Evolutionary conservation across 2,888 invertebrate species (phyloP), one percentile per base, ranked within the genome.

Genomic region (Drosophila greeni): DNA sequence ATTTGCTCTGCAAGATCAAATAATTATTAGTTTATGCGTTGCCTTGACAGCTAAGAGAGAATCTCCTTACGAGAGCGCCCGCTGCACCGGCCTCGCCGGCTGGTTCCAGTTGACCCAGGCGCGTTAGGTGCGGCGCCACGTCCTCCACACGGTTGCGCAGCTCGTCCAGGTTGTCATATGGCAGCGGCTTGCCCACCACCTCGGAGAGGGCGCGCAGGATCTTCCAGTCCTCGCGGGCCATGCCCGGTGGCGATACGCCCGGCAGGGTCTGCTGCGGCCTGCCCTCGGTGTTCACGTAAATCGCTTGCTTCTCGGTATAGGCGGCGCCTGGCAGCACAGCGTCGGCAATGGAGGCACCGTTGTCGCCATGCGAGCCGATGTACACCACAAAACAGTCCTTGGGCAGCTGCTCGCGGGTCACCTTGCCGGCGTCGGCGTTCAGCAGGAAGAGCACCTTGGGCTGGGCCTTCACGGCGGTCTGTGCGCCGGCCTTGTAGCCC

Each of bases 241-340:
- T 90, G 39, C 98, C 98, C 1, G 98, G 98, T 61, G 98, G 95
- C 16, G 95, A 92, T 40, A 98, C 94, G 20, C 97, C 98, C 5
- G 92, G 91, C 33, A 94, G 90, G 0, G 97, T 96, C 90, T 96
- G 94, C 89, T 99, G 98, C 34, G 98, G 93, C 72, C 99, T 92
- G 2, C 99, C 99, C 91, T 99, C 99, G 0, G 97, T 98, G 90
- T 99, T 99, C 0, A 97, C 97, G 89, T 95, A 99, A 0, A 96
- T 97, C n/a, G 93, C 97, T 87, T 95, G 94, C 90, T 99, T 99
- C 91, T 99, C 99, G 0, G 99, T 99, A 90, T 99, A 99, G 0
- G 99, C 98, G 7, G 97, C 97, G 67, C 98, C 97, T 2, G 99
- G 97, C 12, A 99, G 90, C 62, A 99, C 92, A 3, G 96, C 92